Evolutionary conservation across 2,113 vertebrate genomes (phyloP).

Genomic region (Burhinus oedicnemus): DNA sequence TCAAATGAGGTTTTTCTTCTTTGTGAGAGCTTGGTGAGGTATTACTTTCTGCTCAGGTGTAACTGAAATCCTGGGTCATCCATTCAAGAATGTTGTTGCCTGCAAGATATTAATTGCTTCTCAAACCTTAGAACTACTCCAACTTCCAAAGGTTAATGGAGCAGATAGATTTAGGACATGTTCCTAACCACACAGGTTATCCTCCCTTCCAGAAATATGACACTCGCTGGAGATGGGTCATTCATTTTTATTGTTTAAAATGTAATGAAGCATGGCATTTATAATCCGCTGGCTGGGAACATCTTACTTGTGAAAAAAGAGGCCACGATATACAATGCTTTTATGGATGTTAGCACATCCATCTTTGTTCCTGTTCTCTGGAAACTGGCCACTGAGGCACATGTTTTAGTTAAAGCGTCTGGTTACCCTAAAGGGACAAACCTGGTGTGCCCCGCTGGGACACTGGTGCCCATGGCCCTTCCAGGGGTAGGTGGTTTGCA

Average conservation of each 20-base stretch:
- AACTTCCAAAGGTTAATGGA: constrained; percentile 80
- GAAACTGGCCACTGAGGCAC: neutral
- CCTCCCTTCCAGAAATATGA: constrained; percentile 80
- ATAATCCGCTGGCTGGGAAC: constrained; percentile 63
- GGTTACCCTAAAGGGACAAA: neutral
- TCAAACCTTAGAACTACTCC: constrained; percentile 59
- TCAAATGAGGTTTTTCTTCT: constrained; percentile 10
- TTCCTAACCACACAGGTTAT: constrained; percentile 69
- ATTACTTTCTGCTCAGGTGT: constrained; percentile 71
- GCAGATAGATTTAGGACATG: constrained; percentile 72
- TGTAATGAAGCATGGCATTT: constrained; percentile 77
- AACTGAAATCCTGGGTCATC: constrained; percentile 66
- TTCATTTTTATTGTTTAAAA: constrained; percentile 77
- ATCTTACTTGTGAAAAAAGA: neutral
- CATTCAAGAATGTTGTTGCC: constrained; percentile 33
- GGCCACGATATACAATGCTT: constrained; percentile 12
- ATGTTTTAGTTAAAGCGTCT: neutral
- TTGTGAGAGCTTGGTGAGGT: constrained; percentile 15
- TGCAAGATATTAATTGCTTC: constrained; percentile 72
- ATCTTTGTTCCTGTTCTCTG: neutral
- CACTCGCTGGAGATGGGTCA: constrained; percentile 74
- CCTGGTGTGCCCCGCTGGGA: neutral
- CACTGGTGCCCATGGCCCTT: neutral
- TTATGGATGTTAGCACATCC: neutral
- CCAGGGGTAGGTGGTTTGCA: neutral